Evolutionary conservation across 2,113 vertebrate species (phyloP), one percentile per base, ranked within the genome.

Genomic region (Dolichallabes microphthalmus): DNA sequence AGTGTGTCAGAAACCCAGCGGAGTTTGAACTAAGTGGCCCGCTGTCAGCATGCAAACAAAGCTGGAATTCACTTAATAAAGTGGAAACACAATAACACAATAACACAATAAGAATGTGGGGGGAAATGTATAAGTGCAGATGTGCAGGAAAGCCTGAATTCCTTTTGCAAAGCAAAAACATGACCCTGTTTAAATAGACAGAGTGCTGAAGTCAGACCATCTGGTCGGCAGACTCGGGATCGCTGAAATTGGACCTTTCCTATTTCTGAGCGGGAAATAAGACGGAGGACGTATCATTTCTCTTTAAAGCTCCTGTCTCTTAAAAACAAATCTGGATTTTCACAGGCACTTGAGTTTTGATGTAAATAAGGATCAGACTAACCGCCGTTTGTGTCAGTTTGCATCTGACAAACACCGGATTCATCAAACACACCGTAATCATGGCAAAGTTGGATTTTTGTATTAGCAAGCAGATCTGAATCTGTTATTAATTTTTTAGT

Each of bases 61-160:
- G 75, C 86, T 58, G 85, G 86, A 88, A 90, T 90, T 91, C 88
- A 89, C 89, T 90, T 93, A 82, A 86, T 75, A 86, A 87, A 87
- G 74, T 82, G 89, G 84, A 90, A 91, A 91, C 90, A 89, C 88
- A 89, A 90, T 57, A 80, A 91, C 90, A 89, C 88, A 89, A 90
- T 57, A 80, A 77, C 81, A 86, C 82, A 69, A 80, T 12, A 86
- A 8, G 57, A 88, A 86, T 35, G 55, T 35, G 19, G 19, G 55
- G 76, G 55, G 55, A 57, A 32, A 78, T 60, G 76, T 35, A 79
- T 75, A 82, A 81, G 86, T 74, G 35, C 80, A 91, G 89, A 91
- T 90, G 92, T 90, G 87, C 60, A 39, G 81, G 69, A 82, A 88
- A 69, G 69, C 60, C 35, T 50, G 82, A 74, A 85, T 75, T 80